Base-by-base conservation (phyloP, 2,113 vertebrate genomes). In the Craseonycteris thonglongyai region DNA sequence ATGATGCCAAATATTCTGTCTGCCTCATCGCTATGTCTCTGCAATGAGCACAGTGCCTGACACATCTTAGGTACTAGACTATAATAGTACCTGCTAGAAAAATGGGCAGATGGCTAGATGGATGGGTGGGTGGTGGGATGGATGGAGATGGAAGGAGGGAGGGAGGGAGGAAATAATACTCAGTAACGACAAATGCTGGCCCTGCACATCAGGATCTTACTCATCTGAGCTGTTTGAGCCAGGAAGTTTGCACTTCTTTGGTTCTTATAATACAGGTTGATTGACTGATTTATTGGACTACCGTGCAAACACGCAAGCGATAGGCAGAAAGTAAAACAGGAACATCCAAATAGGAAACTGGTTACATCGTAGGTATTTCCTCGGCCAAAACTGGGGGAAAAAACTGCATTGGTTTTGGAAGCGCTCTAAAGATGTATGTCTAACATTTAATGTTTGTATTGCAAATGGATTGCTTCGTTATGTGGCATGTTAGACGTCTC, bases 391-490 rank as follows among this genome's bases (percentile, higher is more conserved):
- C n/a, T 86, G 26, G 38, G 18, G 22, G 15, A 18, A 18, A 38
- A 56, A 38, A 22, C 11, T 1, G 58, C 14, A 21, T 21, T 59
- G 63, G 12, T 91, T 95, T 93, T 59, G 22, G 71, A 93, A 89
- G 45, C 51, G 59, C 54, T 95, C 69, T 93, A 61, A 75, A 95
- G 90, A 42, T 85, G 5, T 15, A 84, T 93, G 76, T 81, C 33
- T 95, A 88, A 56, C 92, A 61, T 76, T 88, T 63, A 54, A 33
- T 72, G 54, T 69, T 80, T 61, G n/a, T 87, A 88, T 84, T 61
- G 58, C 69, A 82, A 91, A 68, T 87, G 54, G 3, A 86, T 80
- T 96, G 80, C 56, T 91, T 79, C 95, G 86, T 94, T 72, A 65
- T 93, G 15, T 92, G 51, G 54, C 26, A 49, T 96, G 49, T 94